Evolutionary conservation across 2,888 invertebrate genomes (phyloP).

Genomic region (Ceraclea dissimilis): DNA sequence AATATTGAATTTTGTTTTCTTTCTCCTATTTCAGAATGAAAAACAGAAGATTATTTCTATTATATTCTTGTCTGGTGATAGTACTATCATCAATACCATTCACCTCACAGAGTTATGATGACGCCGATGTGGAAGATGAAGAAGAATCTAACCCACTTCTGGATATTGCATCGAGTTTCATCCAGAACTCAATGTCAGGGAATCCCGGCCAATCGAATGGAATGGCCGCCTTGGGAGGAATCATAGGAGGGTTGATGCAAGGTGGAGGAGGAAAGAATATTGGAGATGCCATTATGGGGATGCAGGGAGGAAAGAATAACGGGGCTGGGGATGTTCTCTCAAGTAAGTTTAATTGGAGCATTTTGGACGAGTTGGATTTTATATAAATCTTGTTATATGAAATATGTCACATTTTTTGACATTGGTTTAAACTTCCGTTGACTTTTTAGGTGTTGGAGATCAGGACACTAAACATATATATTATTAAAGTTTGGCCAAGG

Average conservation of each 20-base stretch:
- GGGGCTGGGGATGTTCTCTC: slow-evolving; percentile 44
- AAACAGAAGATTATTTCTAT: background rate
- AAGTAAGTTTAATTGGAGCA: slow-evolving; percentile 31
- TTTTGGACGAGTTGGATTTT: too few species aligned
- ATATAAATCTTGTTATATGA: background rate
- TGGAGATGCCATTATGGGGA: slow-evolving; percentile 34
- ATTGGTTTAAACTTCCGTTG: too few species aligned
- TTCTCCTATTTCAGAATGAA: background rate
- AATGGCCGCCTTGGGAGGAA: slow-evolving; percentile 53
- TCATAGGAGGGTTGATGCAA: slow-evolving; percentile 62
- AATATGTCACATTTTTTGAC: too few species aligned
- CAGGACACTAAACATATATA: too few species aligned
- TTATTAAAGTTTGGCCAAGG: too few species aligned
- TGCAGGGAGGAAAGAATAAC: slow-evolving; percentile 32
- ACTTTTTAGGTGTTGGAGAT: too few species aligned
- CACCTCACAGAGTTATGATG: slow-evolving; percentile 20
- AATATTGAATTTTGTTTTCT: too few species aligned
- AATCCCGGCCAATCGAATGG: slow-evolving; percentile 36
- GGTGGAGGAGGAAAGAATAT: slow-evolving; percentile 57
- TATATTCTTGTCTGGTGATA: background rate
- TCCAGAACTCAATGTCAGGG: slow-evolving; percentile 50
- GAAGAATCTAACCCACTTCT: slow-evolving; percentile 56
- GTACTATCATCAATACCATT: background rate
- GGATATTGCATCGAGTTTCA: slow-evolving; percentile 61
- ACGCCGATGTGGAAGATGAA: slow-evolving; percentile 35